phyloP scores from a whole-genome alignment of 2,888 invertebrate species.

The Pantelozetes paolii region DNA sequence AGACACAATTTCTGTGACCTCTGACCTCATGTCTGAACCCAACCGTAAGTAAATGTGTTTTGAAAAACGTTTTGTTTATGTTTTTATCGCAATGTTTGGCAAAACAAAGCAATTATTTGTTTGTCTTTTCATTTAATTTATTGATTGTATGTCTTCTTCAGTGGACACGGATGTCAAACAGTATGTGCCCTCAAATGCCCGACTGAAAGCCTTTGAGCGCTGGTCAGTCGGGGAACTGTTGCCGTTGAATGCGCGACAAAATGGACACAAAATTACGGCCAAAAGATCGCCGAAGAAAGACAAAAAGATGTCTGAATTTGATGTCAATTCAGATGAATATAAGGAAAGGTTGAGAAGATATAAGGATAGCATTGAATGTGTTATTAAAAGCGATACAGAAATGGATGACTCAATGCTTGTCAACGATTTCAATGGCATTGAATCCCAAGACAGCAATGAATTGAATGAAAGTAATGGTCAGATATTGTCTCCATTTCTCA shows the following conservation, averaged over 20 bases:
- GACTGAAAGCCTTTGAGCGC: background rate
- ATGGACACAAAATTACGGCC: background rate
- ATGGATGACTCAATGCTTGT: background rate
- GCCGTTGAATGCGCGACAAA: background rate
- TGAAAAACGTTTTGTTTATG: background rate
- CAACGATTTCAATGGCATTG: background rate
- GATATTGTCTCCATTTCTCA: no score
- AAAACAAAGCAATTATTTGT: no score
- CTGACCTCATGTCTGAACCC: background rate
- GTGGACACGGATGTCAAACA: no score
- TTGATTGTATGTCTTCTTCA: no score
- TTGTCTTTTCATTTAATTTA: no score
- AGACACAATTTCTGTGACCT: background rate
- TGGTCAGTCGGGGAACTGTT: background rate
- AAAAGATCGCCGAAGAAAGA: background rate
- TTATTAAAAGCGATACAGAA: background rate
- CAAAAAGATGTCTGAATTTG: background rate
- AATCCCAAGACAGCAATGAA: background rate
- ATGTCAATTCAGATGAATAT: background rate
- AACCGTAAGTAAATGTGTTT: background rate
- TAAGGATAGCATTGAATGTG: background rate
- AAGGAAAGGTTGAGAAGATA: background rate
- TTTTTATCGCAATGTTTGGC: background rate
- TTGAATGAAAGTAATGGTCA: background rate
- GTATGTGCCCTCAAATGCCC: no score